Percentiles rank a stretch among this genome's conserved stretches.
phyloP scores from a whole-genome alignment of 2,888 invertebrate species.

The Cosmia trapezina region DNA sequence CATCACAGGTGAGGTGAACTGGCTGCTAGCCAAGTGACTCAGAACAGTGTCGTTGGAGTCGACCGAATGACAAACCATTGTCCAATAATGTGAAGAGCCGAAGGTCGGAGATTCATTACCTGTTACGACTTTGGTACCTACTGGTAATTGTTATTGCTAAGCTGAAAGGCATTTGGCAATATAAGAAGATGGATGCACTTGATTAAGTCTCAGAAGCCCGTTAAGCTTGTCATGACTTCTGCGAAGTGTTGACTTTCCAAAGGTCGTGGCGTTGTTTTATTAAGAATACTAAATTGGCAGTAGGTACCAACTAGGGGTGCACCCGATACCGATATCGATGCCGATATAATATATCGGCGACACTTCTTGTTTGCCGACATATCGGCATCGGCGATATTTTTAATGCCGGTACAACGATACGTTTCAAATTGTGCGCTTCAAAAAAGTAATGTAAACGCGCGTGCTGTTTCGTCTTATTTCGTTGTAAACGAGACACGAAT shows the following conservation, averaged over 20 bases:
- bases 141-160: conserved; percentile 55
- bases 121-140: conserved; percentile 50
- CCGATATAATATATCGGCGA: too few species aligned
- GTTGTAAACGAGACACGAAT: too few species aligned
- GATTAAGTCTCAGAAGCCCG: conserved; percentile 25
- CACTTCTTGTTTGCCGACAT: too few species aligned
- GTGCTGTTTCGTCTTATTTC: too few species aligned
- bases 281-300: conserved; percentile 4
- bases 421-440: too few species aligned
- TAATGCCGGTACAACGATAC: too few species aligned
- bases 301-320: too few species aligned
- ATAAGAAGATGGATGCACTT: conserved; percentile 44
- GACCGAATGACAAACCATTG: conserved; percentile 66
- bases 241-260: conserved; percentile 27
- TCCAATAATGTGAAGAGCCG: conserved; percentile 65
- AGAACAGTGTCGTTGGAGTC: conserved; percentile 64
- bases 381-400: too few species aligned
- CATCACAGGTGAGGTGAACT: conserved; percentile 84
- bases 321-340: too few species aligned
- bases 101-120: conserved; percentile 67
- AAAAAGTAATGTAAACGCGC: too few species aligned
- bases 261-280: conserved; percentile 18
- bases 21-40: conserved; percentile 81
- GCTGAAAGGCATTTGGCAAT: conserved; percentile 58
- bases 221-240: conserved; percentile 46